These are phyloP conservation scores for Rhynchonema sp. DNA, from an alignment of 2,888 invertebrate species.

Conservation along the genomic window DNA sequence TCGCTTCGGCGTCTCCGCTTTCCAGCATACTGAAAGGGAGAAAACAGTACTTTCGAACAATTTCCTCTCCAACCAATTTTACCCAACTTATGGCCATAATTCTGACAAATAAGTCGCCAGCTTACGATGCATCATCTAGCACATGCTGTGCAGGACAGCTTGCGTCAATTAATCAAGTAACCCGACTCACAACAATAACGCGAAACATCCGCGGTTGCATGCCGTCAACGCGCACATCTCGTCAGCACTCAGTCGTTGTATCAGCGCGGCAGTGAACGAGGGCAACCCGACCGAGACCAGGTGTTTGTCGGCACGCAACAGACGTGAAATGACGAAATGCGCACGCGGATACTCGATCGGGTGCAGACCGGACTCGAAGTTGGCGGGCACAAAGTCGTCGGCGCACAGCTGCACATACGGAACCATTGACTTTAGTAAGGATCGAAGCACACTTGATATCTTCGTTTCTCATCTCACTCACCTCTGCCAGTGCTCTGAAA, in stretches of 20 bases:
- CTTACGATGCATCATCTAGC: too few relatives aligned
- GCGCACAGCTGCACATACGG: slow-evolving; percentile 9
- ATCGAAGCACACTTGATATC: background rate
- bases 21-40: too few relatives aligned
- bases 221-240: slow-evolving; percentile 4
- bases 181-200: background rate
- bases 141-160: too few relatives aligned
- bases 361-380: slow-evolving; percentile 6
- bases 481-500: slow-evolving; percentile 16
- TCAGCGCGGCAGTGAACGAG: background rate
- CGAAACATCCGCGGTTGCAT: slow-evolving; percentile 7
- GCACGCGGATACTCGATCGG: slow-evolving; percentile 11
- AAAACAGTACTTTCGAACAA: too few relatives aligned
- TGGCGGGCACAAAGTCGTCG: slow-evolving; percentile 18
- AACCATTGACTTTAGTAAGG: background rate
- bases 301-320: background rate
- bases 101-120: too few relatives aligned
- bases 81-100: background rate
- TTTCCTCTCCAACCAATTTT: too few relatives aligned
- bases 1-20: too few relatives aligned
- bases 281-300: background rate
- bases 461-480: too few relatives aligned
- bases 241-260: background rate
- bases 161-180: too few relatives aligned
- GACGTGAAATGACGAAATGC: slow-evolving; percentile 1